Base-by-base conservation (phyloP, 2,113 vertebrate genomes). In the Oplegnathus fasciatus region DNA sequence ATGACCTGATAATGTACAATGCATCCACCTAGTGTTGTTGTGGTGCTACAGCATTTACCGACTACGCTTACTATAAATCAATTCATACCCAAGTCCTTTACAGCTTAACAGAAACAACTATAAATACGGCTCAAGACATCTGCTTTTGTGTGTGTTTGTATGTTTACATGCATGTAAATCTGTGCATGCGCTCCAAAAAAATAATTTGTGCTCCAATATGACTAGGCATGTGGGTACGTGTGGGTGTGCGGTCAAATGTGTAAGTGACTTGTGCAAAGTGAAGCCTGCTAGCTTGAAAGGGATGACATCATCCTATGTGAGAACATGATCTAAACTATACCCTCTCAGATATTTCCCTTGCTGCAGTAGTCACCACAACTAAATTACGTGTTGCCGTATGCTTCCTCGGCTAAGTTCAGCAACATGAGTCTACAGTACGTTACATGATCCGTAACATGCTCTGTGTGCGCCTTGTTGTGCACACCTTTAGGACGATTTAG, bases 241-340 rank as follows among this genome's bases (percentile, higher is more conserved):
- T 74, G 72, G 64, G 67, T 64, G 82, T 84, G 82, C 18, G 37
- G 76, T 82, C 55, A 71, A 54, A 75, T 54, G 82, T 85, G 34
- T 75, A 70, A 80, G 75, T 58, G 82, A 88, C 75, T 72, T 81
- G 73, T 77, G 57, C 58, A 76, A 73, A 72, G 37, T 64, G 14
- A 81, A 8, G 82, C 22, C 68, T 48, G 26, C 18, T 80, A 70
- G 86, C 86, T 93, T 84, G 50, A 92, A 90, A 80, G 67, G 32
- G 57, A 71, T 90, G 90, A 94, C 78, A 72, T 92, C 82, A 89
- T 78, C 68, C 78, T n/a, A 76, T 71, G 72, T 80, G 73, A 89
- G 87, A 91, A 83, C 83, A 90, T 72, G 87, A 88, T 93, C 79
- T 83, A 69, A 86, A 73, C 79, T 83, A 60, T 84, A 80, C 68